These are phyloP conservation scores for Timandra comae DNA, from an alignment of 2,888 invertebrate genomes.

Conservation along the genomic window DNA sequence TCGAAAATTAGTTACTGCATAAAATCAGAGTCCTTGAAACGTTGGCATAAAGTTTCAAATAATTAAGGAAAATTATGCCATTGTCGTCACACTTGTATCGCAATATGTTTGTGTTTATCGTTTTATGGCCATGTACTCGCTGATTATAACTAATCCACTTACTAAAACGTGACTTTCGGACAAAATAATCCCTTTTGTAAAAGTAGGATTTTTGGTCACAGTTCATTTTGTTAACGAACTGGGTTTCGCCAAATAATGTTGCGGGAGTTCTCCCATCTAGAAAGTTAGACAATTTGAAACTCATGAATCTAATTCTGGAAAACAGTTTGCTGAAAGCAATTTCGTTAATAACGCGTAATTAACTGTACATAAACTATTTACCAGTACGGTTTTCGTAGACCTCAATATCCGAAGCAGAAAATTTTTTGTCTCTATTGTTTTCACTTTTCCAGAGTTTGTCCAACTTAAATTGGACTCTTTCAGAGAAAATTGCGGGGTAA, in stretches of 20 bases:
- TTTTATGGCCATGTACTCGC: slow-evolving; percentile 16
- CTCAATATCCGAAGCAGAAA: too few species aligned
- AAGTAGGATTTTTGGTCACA: slow-evolving; percentile 27
- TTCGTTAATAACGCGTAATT: too few species aligned
- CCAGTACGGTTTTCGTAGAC: too few species aligned
- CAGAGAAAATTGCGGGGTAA: too few species aligned
- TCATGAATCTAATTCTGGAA: too few species aligned
- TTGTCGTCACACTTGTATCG: slow-evolving; percentile 11
- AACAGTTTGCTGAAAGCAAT: too few species aligned
- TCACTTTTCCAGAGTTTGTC: too few species aligned
- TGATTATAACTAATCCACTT: slow-evolving; percentile 36
- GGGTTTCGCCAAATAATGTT: not conserved
- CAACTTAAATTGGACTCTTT: too few species aligned
- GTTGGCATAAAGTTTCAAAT: not conserved
- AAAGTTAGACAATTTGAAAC: too few species aligned
- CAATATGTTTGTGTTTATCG: slow-evolving; percentile 12
- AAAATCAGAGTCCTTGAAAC: slow-evolving; percentile 3
- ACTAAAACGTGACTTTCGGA: slow-evolving; percentile 34
- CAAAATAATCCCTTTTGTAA: slow-evolving; percentile 31
- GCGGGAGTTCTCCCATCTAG: too few species aligned
- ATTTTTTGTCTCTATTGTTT: too few species aligned
- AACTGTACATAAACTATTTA: too few species aligned
- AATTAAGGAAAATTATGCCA: slow-evolving; percentile 7
- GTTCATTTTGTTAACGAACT: not conserved
- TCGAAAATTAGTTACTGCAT: not conserved